Base-by-base conservation (phyloP, 2,888 invertebrate genomes). In the Meteorus cinctellus region DNA sequence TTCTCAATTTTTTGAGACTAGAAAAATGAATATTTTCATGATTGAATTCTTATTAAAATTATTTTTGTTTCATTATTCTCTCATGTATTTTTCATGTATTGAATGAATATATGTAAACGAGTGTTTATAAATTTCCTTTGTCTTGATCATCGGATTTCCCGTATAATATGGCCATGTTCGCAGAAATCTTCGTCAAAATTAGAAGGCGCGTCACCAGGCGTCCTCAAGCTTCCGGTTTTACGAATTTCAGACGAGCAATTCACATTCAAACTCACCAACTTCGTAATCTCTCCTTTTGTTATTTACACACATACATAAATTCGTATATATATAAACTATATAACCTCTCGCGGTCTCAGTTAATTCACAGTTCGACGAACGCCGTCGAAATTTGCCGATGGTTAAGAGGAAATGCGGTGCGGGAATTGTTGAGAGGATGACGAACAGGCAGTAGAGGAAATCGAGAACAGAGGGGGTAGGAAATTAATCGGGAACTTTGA, bases 351-450 rank as follows among this genome's bases (percentile, higher is more conserved):
- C 19, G 45, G 65, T 19, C 41, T 45, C 31, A 63, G 72, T 41
- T 72, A 63, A 72, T 72, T 72, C 19, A 14, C 31, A 72, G 72
- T 72, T 72, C 72, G 63, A 45, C 63, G 63, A 63, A 41, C 24
- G 60, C 27, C 29, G 41, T 60, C n/a, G n/a, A n/a, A 60, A 41
- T 62, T 70, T n/a, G 41, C 5, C 41, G 41, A 66, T 41, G 66
- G 41, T 24, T 24, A 24, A 19, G 41, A 24, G 24, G 41, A 66
- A 66, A 24, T 10, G 55, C 19, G 19, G 24, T 55, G 55, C n/a
- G 66, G n/a, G 24, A 66, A 41, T 27, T 3, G 45, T 31, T 45
- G 51, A 51, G 19, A 31, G 59, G 24, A 70, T 36, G 51, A 70
- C 34, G 29, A 34, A 34, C 16, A 59, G 29, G 51, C 6, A 4